A percentile compares a stretch with the other conserved stretches of the same genome.
Evolutionary conservation across 2,888 invertebrate genomes (phyloP).

Genomic region (Drosophila anomalata): DNA sequence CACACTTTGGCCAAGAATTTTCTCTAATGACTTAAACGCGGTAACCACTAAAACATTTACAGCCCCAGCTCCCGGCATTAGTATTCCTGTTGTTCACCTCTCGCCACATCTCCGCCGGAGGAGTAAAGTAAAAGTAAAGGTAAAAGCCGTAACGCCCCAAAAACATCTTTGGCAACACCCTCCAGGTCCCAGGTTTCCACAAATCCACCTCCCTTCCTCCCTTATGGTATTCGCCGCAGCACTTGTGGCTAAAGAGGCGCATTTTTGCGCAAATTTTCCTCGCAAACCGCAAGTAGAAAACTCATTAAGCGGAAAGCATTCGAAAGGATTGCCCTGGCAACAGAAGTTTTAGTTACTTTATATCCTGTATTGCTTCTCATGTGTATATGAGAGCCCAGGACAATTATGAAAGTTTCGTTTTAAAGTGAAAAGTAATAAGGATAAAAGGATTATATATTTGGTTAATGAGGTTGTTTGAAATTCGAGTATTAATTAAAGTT

Average conservation of each 20-base stretch:
- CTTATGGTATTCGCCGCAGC: slow-evolving; percentile 6
- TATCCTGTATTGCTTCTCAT: neutral
- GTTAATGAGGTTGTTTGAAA: neutral
- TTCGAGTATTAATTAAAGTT: neutral
- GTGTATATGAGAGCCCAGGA: neutral
- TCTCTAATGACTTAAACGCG: slow-evolving; percentile 78
- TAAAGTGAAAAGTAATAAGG: neutral
- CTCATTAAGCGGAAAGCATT: slow-evolving; percentile 79
- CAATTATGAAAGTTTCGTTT: neutral
- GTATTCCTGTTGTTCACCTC: slow-evolving; percentile 12
- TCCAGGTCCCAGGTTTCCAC: neutral
- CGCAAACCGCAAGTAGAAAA: slow-evolving; percentile 76
- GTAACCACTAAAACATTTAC: slow-evolving; percentile 77
- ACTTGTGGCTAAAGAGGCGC: slow-evolving; percentile 71
- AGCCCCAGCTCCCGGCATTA: slow-evolving; percentile 44
- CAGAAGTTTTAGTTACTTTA: slow-evolving; percentile 1
- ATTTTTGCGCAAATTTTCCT: slow-evolving; percentile 75
- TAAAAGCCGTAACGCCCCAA: slow-evolving; percentile 28
- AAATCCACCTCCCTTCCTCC: neutral
- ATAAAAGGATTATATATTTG: neutral
- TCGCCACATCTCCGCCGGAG: slow-evolving; percentile 17
- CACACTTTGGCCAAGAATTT: slow-evolving; percentile 75
- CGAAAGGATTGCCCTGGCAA: slow-evolving; percentile 21
- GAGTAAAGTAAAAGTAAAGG: slow-evolving; percentile 14
- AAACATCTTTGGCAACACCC: slow-evolving; percentile 5